These are phyloP conservation scores for Hiodon tergisus DNA, from an alignment of 2,113 vertebrate species.

Conservation along the genomic window DNA sequence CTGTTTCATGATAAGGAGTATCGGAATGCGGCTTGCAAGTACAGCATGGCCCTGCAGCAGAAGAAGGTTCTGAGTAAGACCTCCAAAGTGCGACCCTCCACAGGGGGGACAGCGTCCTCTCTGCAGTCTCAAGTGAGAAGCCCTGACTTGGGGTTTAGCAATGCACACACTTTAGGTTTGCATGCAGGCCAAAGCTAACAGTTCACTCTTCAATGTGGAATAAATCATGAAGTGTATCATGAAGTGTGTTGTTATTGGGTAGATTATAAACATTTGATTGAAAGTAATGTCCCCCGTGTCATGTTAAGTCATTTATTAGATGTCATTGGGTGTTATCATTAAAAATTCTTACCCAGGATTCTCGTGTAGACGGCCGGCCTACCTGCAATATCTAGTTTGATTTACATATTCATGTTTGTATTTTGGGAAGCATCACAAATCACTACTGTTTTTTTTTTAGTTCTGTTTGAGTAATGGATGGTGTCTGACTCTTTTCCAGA, in stretches of 20 bases:
- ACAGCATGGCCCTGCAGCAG: slow-evolving; percentile 94
- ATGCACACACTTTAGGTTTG: background rate
- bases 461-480: background rate
- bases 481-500: slow-evolving; percentile 57
- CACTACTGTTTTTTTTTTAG: background rate
- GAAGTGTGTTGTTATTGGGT: too few species aligned
- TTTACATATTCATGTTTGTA: background rate
- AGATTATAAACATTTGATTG: too few species aligned
- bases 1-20: slow-evolving; percentile 98
- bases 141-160: background rate
- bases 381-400: too few species aligned
- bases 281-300: too few species aligned
- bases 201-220: too few species aligned
- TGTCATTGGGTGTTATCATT: too few species aligned
- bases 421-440: background rate
- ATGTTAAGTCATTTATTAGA: too few species aligned
- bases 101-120: slow-evolving; percentile 79
- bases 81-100: slow-evolving; percentile 91
- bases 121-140: slow-evolving; percentile 80
- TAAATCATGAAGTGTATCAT: too few species aligned
- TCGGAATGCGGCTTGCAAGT: slow-evolving; percentile 94
- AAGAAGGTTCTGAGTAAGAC: slow-evolving; percentile 97
- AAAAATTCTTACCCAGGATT: too few species aligned
- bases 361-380: too few species aligned
- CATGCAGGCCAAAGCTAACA: too few species aligned